Evolutionary conservation across 2,888 invertebrate genomes (phyloP).

Genomic region (Lapara coniferarum): DNA sequence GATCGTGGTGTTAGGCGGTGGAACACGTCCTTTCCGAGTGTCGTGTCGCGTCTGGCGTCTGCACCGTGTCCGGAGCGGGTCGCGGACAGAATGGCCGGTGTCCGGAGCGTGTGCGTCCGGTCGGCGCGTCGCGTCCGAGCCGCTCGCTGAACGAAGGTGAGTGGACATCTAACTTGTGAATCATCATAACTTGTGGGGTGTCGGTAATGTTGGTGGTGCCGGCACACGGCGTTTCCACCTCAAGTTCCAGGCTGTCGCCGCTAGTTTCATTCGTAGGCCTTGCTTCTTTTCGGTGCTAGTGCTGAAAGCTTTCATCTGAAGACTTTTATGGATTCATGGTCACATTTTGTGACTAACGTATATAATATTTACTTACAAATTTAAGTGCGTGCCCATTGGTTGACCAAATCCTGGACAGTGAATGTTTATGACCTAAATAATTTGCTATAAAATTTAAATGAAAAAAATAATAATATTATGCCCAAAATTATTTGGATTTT

Average conservation of each 20-base stretch:
- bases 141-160: conserved; percentile 32
- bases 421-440: no score
- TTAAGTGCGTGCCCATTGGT: not conserved
- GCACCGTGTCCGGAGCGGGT: conserved; percentile 35
- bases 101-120: conserved; percentile 38
- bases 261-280: not conserved
- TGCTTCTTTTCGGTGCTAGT: not conserved
- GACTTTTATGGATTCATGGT: not conserved
- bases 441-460: no score
- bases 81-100: conserved; percentile 30
- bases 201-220: not conserved
- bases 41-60: conserved; percentile 40
- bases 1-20: conserved; percentile 23
- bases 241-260: not conserved
- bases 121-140: conserved; percentile 31
- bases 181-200: conserved; percentile 13
- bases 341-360: not conserved
- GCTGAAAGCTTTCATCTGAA: not conserved
- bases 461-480: no score
- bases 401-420: not conserved
- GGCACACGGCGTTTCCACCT: not conserved
- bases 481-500: no score
- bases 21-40: conserved; percentile 60
- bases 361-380: not conserved
- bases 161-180: conserved; percentile 27